Percentiles rank a stretch among this genome's conserved stretches.
phyloP scores from a whole-genome alignment of 37 sponge, comb jelly and placozoan genomes.

The Diacarnus erythraeanus region DNA sequence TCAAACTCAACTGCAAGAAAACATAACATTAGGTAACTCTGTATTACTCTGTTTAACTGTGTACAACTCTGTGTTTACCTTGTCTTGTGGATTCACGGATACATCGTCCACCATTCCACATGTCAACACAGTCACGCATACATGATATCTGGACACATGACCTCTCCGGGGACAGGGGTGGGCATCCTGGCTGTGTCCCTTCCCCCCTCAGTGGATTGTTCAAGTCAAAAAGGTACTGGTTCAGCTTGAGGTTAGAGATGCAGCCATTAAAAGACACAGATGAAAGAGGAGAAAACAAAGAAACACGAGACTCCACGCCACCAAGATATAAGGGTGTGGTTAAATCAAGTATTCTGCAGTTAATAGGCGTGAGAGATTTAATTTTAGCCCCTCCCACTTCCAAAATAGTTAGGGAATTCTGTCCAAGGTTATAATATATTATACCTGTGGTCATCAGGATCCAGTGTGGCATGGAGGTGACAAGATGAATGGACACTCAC shows the following conservation, averaged over 20 bases:
- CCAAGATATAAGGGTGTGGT: conserved; percentile 30
- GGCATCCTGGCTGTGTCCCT: conserved; percentile 19
- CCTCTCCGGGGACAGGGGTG: conserved; percentile 9
- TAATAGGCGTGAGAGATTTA: background rate
- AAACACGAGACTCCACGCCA: conserved; percentile 17
- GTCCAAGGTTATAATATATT: background rate
- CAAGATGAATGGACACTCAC: no score
- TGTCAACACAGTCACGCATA: conserved; percentile 6
- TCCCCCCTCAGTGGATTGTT: conserved; percentile 12
- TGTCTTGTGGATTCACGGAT: no score
- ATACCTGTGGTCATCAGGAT: background rate
- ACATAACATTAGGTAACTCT: no score
- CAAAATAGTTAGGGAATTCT: background rate
- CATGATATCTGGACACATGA: background rate
- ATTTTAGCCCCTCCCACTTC: no score
- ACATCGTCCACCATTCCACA: conserved; percentile 52
- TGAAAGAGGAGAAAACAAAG: background rate
- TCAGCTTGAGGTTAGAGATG: conserved; percentile 21
- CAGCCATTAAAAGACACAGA: conserved; percentile 33
- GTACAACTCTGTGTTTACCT: no score
- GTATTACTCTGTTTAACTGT: no score
- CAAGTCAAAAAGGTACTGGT: conserved; percentile 41
- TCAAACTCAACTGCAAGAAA: conserved; percentile 11
- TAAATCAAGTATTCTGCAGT: conserved; percentile 38
- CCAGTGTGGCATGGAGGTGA: background rate